These are phyloP conservation scores for Lithobius niger DNA, from an alignment of 1,140 invertebrate species.

Conservation along the genomic window DNA sequence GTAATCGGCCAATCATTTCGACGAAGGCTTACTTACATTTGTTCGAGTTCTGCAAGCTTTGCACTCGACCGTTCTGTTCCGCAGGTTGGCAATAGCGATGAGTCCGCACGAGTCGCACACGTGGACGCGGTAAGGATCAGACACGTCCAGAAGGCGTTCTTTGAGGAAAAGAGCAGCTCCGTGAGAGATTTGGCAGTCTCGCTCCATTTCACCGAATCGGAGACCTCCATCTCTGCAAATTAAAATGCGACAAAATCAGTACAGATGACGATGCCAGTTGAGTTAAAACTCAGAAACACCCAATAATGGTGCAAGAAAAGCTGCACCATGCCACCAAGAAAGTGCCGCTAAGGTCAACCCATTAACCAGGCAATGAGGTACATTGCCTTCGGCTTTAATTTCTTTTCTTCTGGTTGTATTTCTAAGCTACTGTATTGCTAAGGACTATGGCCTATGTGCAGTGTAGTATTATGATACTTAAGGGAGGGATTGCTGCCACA, in stretches of 20 bases:
- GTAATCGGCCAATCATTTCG: no score
- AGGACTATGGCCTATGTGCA: no score
- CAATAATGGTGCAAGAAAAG: no score
- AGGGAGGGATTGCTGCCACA: no score
- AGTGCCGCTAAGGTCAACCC: no score
- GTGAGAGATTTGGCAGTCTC: slow-evolving; percentile 98
- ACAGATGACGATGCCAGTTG: neutral
- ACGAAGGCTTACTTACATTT: slow-evolving; percentile 54
- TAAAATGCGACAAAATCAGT: slow-evolving; percentile 9
- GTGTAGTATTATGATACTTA: no score
- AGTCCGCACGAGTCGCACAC: slow-evolving; percentile 96
- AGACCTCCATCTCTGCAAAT: slow-evolving; percentile 77
- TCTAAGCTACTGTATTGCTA: no score
- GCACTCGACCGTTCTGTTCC: slow-evolving; percentile 97
- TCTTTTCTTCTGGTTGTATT: no score
- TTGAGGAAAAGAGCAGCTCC: slow-evolving; percentile 94
- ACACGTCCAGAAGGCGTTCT: slow-evolving; percentile 93
- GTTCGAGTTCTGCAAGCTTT: slow-evolving; percentile 96
- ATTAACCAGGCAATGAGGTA: no score
- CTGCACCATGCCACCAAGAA: no score
- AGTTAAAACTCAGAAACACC: no score
- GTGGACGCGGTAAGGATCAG: slow-evolving; percentile 94
- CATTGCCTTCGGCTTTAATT: no score
- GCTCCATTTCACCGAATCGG: slow-evolving; percentile 99
- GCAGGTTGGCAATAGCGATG: slow-evolving; percentile 90